These are phyloP conservation scores for Chrysopa pallens DNA, from an alignment of 1,140 invertebrate genomes.

Conservation along the genomic window DNA sequence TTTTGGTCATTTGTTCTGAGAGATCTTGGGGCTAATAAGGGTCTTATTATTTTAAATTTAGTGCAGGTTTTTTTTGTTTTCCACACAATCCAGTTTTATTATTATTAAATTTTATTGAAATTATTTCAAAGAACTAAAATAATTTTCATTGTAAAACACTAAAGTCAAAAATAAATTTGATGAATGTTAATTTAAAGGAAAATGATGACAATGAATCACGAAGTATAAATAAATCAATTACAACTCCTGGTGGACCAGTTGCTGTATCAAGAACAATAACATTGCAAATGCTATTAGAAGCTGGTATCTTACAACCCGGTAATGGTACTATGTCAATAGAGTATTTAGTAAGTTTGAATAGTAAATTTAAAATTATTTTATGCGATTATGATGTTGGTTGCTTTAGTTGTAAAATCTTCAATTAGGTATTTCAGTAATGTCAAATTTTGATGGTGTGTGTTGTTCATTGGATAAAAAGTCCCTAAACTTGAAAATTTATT, in stretches of 20 bases:
- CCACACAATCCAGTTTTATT: no score
- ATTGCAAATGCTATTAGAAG: slow-evolving; percentile 63
- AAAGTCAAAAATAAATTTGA: slow-evolving; percentile 4
- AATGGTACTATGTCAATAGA: slow-evolving; percentile 69
- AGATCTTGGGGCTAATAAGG: no score
- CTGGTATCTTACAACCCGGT: slow-evolving; percentile 64
- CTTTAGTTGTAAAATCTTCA: no score
- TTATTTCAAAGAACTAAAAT: slow-evolving; percentile 2
- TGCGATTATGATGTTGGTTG: neutral
- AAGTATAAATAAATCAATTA: slow-evolving; percentile 16
- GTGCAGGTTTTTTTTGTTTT: no score
- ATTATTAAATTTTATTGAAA: slow-evolving; percentile 3
- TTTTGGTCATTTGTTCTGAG: no score
- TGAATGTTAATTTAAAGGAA: slow-evolving; percentile 23
- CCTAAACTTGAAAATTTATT: no score
- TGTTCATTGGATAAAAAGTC: no score
- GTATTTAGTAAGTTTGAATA: slow-evolving; percentile 46
- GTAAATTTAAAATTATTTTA: neutral
- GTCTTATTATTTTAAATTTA: no score
- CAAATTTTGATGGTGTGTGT: no score
- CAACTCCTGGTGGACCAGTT: slow-evolving; percentile 25
- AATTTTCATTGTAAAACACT: neutral
- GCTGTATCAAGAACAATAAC: slow-evolving; percentile 42
- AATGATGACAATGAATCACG: slow-evolving; percentile 28
- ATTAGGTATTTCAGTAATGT: no score